Percentiles rank a stretch among this genome's conserved stretches.
Conservation (phyloP, 2,888 invertebrate genomes). For the Callinectes sapidus region DNA sequence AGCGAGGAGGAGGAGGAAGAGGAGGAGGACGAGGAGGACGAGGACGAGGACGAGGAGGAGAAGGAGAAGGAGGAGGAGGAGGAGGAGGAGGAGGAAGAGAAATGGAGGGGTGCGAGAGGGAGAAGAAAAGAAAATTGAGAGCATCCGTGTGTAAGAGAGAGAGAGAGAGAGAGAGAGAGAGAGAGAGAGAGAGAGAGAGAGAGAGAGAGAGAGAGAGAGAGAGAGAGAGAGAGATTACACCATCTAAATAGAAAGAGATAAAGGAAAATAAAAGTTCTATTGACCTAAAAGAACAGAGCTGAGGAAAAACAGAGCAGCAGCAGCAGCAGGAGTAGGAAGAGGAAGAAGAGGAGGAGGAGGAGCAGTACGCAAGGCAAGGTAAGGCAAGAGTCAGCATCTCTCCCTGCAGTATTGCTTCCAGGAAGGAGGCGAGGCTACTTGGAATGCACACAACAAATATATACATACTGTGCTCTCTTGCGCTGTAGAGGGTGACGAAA, state of each 20-base stretch:
- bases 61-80: not conserved
- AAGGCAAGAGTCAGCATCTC: not conserved
- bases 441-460: not conserved
- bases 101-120: not conserved
- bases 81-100: not conserved
- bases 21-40: not conserved
- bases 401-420: not conserved
- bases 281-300: not conserved
- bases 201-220: not conserved
- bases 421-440: not conserved
- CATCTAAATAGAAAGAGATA: not conserved
- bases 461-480: not conserved
- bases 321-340: not conserved
- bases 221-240: not conserved
- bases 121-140: not conserved
- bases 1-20: not conserved
- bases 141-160: not conserved
- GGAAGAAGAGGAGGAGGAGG: not conserved
- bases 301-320: not conserved
- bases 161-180: not conserved
- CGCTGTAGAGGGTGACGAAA: not conserved
- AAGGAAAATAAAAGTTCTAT: not conserved
- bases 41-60: slow-evolving; percentile 15
- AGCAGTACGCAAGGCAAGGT: not conserved
- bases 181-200: not conserved